phyloP scores from a whole-genome alignment of 2,797 vertebrate species.

The Enteromius treurensis region DNA sequence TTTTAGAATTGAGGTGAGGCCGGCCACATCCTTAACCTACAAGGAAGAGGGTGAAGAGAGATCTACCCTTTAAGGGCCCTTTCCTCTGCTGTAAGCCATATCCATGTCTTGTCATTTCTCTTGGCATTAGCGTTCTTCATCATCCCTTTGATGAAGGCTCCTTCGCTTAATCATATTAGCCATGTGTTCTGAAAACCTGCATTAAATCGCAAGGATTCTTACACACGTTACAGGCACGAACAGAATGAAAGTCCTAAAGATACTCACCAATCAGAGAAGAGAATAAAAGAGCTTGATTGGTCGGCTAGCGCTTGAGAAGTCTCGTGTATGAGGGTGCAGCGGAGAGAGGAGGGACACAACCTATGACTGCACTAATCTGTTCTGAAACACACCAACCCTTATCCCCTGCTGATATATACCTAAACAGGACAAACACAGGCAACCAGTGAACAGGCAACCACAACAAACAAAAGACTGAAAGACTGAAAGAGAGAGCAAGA shows the following conservation, averaged over 20 bases:
- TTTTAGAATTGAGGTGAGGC: constrained; percentile 84
- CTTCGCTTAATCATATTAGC: background rate
- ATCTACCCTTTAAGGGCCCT: constrained; percentile 36
- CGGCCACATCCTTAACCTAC: constrained; percentile 69
- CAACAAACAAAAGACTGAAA: constrained; percentile 36
- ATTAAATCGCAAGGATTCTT: background rate
- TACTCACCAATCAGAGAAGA: constrained; percentile 39
- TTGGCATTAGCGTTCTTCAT: constrained; percentile 1
- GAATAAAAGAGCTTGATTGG: constrained; percentile 32
- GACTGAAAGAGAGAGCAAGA: constrained; percentile 21
- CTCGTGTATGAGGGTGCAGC: background rate
- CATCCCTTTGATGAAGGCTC: background rate
- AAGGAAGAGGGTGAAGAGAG: constrained; percentile 44
- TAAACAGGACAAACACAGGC: constrained; percentile 41
- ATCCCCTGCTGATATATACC: constrained; percentile 36
- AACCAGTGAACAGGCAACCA: constrained; percentile 32
- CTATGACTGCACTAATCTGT: constrained; percentile 34
- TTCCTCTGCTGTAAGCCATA: background rate
- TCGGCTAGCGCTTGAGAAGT: background rate
- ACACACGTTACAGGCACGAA: background rate
- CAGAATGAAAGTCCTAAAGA: constrained; percentile 11
- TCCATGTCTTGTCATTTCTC: constrained; percentile 10
- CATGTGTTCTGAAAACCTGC: background rate
- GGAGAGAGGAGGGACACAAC: constrained; percentile 12
- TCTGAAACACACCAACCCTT: constrained; percentile 44